Conservation (phyloP, 2,797 vertebrate species). For the Notamacropus eugenii region DNA sequence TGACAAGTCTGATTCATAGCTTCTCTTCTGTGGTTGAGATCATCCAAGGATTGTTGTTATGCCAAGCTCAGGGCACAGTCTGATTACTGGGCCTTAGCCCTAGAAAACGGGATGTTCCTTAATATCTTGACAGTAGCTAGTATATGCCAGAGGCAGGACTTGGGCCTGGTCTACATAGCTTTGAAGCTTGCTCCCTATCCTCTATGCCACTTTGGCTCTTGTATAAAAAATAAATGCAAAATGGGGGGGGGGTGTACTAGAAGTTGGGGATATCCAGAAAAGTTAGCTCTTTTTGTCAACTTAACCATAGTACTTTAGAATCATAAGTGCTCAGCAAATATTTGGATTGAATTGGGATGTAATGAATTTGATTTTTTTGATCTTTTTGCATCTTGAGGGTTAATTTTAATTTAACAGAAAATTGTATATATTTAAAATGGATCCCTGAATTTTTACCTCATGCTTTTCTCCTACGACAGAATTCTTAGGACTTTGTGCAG, state of each 20-base stretch:
- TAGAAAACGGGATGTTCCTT: too few relatives aligned
- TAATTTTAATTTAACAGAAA: neutral
- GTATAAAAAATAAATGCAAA: neutral
- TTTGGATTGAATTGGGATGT: neutral
- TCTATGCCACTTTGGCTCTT: neutral
- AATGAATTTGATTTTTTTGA: neutral
- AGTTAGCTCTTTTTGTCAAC: neutral
- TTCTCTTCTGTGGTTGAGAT: too few relatives aligned
- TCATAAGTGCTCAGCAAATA: neutral
- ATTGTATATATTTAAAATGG: neutral
- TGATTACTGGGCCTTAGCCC: too few relatives aligned
- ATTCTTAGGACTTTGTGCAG: constrained; percentile 95
- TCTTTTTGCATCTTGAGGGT: neutral
- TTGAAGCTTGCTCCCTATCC: neutral
- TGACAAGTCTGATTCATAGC: too few relatives aligned
- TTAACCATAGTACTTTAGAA: neutral
- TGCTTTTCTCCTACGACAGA: constrained; percentile 79
- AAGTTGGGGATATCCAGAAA: neutral
- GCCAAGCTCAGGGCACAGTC: too few relatives aligned
- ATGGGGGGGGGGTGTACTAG: neutral
- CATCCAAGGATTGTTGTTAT: too few relatives aligned
- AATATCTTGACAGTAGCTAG: neutral
- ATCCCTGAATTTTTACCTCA: constrained; percentile 12
- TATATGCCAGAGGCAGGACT: neutral
- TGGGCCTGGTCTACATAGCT: neutral